Base-by-base conservation (phyloP, 2,888 invertebrate genomes). In the Sesamia inferens region DNA sequence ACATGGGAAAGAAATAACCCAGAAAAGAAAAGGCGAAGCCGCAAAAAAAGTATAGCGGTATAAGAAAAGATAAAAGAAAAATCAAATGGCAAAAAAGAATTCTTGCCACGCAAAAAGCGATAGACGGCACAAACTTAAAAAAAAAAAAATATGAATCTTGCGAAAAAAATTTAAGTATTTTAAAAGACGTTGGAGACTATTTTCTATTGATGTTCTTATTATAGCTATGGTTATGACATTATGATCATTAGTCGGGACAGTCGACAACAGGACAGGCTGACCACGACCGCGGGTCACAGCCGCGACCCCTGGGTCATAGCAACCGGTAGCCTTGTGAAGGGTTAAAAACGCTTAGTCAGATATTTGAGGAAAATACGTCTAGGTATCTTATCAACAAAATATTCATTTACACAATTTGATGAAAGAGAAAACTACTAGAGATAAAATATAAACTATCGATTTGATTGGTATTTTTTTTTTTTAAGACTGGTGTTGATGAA, bases 281-380 rank as follows among this genome's bases (percentile, higher is more conserved):
- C 86, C 87, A 78, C 74, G 87, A 90, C 90, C 89, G 82, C 74
- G 83, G 93, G 92, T 93, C 90, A 90, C 73, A 69, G 75, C 81
- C 81, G 82, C 78, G 91, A 88, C 88, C 92, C 76, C 51, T 22
- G 87, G 93, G 92, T 92, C 92, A 90, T 63, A 67, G 75, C 76
- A 84, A 88, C 88, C 90, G 80, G 72, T 81, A 81, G 65, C 76
- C 66, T 68, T 42, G 85, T 71, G 85, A 88, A 89, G 89, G 91
- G 91, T 91, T 91, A 85, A 88, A 88, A 88, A 79, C 71, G 84
- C 54, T 82, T 59, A 71, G 62, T 66, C 83, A 58, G 66, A 82
- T 70, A 78, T 78, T 71, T 67, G 83, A 71, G 51, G 44, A 47
- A 70, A 71, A 64, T 5, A 39, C 39, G 39, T 6, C 6, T 39